Evolutionary conservation across 2,888 invertebrate species (phyloP).

Genomic region (Drosophila cracens): DNA sequence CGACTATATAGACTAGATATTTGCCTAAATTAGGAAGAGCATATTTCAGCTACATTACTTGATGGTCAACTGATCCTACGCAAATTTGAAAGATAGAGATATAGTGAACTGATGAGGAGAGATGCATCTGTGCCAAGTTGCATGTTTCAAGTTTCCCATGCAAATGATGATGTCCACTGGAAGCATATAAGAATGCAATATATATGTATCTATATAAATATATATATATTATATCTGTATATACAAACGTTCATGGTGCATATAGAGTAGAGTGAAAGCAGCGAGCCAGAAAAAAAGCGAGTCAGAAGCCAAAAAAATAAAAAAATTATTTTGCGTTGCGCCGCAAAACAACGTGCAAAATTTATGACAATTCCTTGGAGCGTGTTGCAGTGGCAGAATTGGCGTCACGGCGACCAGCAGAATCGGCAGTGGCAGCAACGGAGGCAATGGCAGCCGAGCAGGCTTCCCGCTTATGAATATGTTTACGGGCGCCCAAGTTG

Average conservation of each 20-base stretch:
- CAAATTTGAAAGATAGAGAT: neutral
- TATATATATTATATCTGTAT: neutral
- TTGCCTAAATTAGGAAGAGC: neutral
- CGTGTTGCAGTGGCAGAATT: slow-evolving; percentile 55
- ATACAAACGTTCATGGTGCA: neutral
- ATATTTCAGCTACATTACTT: neutral
- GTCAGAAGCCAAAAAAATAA: slow-evolving; percentile 34
- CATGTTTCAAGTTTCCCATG: too few relatives aligned
- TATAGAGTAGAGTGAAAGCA: slow-evolving; percentile 21
- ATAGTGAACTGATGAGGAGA: neutral
- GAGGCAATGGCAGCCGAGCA: slow-evolving; percentile 5
- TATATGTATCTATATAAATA: neutral
- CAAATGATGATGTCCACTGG: neutral
- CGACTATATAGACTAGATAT: too few relatives aligned
- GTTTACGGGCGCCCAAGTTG: slow-evolving; percentile 8
- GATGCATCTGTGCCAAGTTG: neutral
- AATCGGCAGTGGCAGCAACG: neutral
- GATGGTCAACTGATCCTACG: neutral
- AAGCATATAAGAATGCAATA: neutral
- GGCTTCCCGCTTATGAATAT: slow-evolving; percentile 35
- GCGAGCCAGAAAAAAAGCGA: slow-evolving; percentile 10
- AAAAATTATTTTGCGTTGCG: slow-evolving; percentile 33
- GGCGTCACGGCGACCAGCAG: slow-evolving; percentile 48
- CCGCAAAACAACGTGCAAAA: slow-evolving; percentile 71
- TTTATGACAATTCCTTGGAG: slow-evolving; percentile 68